These are phyloP conservation scores for Phthorimaea operculella DNA, from an alignment of 1,140 invertebrate genomes.

Conservation along the genomic window DNA sequence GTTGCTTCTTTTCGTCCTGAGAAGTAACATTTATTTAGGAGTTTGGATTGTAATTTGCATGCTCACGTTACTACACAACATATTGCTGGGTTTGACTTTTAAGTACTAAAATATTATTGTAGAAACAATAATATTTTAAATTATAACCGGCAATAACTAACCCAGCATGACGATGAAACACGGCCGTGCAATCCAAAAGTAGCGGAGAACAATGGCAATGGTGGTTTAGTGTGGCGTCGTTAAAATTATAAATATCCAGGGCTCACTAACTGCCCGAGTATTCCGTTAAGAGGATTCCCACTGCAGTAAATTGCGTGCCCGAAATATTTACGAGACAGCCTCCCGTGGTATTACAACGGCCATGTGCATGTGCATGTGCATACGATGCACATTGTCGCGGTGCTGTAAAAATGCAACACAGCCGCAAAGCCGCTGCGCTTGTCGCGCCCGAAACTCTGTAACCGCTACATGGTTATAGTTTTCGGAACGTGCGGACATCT, in stretches of 20 bases:
- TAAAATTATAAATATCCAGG: slow-evolving; percentile 55
- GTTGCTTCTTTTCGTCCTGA: too few species aligned
- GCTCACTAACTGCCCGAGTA: slow-evolving; percentile 51
- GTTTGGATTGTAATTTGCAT: too few species aligned
- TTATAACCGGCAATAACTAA: too few species aligned
- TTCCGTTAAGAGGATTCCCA: slow-evolving; percentile 61
- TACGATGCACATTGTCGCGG: slow-evolving; percentile 28
- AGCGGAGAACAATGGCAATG: slow-evolving; percentile 30
- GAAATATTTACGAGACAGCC: slow-evolving; percentile 62
- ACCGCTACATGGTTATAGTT: neutral
- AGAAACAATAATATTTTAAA: too few species aligned
- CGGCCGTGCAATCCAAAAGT: neutral
- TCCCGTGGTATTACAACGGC: slow-evolving; percentile 47
- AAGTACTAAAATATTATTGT: too few species aligned
- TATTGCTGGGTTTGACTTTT: too few species aligned
- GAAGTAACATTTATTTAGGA: too few species aligned
- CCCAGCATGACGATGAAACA: neutral
- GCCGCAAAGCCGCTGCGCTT: neutral
- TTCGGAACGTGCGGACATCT: too few species aligned
- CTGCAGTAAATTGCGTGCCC: slow-evolving; percentile 57
- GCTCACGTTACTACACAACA: too few species aligned
- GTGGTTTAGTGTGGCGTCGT: slow-evolving; percentile 28
- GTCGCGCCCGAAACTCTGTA: too few species aligned
- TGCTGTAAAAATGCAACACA: slow-evolving; percentile 42
- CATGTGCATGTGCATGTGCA: slow-evolving; percentile 38